Evolutionary conservation across 2,888 invertebrate genomes (phyloP).

Genomic region (Cyrtodaria siliqua): DNA sequence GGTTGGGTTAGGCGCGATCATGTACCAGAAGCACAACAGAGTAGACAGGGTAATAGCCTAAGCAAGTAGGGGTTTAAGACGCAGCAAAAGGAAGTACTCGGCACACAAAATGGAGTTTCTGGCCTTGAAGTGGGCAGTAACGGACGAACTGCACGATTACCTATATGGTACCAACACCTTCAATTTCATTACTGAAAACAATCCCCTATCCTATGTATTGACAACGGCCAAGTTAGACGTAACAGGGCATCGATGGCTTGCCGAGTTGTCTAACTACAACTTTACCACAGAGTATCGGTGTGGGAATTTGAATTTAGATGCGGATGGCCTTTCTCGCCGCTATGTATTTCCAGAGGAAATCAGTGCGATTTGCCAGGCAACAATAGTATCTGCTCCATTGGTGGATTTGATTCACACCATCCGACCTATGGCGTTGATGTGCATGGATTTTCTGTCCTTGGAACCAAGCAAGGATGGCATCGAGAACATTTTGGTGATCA

Average conservation of each 20-base stretch:
- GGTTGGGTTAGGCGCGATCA: background rate
- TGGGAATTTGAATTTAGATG: background rate
- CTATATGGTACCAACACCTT: background rate
- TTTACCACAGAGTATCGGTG: background rate
- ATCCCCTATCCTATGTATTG: background rate
- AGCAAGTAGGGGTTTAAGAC: background rate
- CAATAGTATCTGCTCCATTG: background rate
- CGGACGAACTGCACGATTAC: constrained; percentile 1
- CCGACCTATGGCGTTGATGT: too few relatives aligned
- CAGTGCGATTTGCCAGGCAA: background rate
- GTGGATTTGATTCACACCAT: too few relatives aligned
- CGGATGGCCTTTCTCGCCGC: background rate
- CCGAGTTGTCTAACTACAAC: constrained; percentile 10
- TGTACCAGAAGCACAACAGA: background rate
- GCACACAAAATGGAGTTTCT: constrained; percentile 4
- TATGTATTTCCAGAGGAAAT: background rate
- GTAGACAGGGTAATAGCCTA: background rate
- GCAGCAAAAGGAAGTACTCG: background rate
- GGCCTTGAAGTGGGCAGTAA: background rate
- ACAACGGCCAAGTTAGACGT: constrained; percentile 9
- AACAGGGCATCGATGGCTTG: constrained; percentile 1
- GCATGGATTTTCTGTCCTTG: too few relatives aligned
- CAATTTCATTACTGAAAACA: background rate
- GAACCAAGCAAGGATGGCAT: too few relatives aligned
- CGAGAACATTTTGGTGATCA: too few relatives aligned